A percentile compares a stretch with the other conserved stretches of the same genome.
These are phyloP conservation scores for Diachasmimorpha longicaudata DNA, from an alignment of 1,140 invertebrate species.

Conservation along the genomic window DNA sequence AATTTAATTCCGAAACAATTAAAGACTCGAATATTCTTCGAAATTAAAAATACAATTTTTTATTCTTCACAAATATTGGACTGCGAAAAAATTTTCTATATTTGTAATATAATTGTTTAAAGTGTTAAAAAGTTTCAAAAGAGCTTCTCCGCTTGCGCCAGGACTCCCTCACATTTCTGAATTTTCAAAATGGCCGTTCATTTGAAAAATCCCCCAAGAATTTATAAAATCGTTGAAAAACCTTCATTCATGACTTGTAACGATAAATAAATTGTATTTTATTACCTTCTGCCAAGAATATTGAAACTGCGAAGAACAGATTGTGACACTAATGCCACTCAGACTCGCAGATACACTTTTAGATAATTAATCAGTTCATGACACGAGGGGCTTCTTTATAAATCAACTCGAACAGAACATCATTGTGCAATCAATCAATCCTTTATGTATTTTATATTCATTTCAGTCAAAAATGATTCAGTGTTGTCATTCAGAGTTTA, in stretches of 20 bases:
- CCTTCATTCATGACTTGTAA: background rate
- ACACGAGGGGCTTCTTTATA: slow-evolving; percentile 50
- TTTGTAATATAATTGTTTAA: too few relatives aligned
- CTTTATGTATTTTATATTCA: background rate
- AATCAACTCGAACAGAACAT: slow-evolving; percentile 51
- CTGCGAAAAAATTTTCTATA: too few relatives aligned
- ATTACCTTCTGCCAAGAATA: background rate
- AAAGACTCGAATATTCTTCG: too few relatives aligned
- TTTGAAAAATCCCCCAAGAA: too few relatives aligned
- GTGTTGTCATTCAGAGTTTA: background rate
- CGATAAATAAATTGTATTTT: background rate
- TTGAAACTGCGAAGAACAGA: background rate
- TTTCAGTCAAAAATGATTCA: background rate
- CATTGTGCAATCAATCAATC: slow-evolving; percentile 39
- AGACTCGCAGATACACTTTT: background rate
- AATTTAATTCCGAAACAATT: too few relatives aligned
- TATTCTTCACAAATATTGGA: too few relatives aligned
- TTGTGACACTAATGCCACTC: background rate
- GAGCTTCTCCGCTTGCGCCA: too few relatives aligned
- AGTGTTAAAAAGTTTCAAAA: too few relatives aligned
- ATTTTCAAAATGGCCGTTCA: too few relatives aligned
- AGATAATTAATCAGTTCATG: background rate
- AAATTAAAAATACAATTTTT: too few relatives aligned
- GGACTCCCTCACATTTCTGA: too few relatives aligned
- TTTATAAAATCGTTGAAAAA: too few relatives aligned